Percentiles rank a stretch among this genome's conserved stretches.
These are phyloP conservation scores for Ganaspis sp. DNA, from an alignment of 1,140 invertebrate species.

Conservation along the genomic window DNA sequence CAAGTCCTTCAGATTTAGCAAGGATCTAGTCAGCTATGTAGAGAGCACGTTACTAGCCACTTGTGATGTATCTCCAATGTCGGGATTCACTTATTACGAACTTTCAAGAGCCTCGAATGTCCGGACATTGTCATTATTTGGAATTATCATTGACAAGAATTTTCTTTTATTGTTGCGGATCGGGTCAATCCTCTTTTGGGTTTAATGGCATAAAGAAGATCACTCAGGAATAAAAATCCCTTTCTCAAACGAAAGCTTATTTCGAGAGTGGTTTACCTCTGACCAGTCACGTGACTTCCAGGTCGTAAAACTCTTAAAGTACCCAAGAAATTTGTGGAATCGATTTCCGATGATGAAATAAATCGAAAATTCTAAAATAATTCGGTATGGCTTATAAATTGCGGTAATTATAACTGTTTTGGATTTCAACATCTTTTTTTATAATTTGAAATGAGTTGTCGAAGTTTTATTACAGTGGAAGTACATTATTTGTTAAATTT, in stretches of 20 bases:
- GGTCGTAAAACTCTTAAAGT: constrained; percentile 19
- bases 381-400: too few relatives aligned
- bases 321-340: background rate
- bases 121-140: too few relatives aligned
- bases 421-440: too few relatives aligned
- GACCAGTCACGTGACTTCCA: constrained; percentile 6
- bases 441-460: too few relatives aligned
- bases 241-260: constrained; percentile 20
- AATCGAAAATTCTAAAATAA: too few relatives aligned
- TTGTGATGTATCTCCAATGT: constrained; percentile 1
- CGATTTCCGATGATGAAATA: too few relatives aligned
- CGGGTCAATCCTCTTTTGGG: background rate
- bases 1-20: constrained; percentile 26
- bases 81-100: background rate
- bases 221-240: constrained; percentile 6
- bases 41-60: background rate
- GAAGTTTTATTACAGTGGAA: too few relatives aligned
- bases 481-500: too few relatives aligned
- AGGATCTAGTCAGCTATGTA: constrained; percentile 30
- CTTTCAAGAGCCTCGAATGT: background rate
- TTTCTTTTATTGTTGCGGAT: background rate
- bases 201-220: too few relatives aligned
- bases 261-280: constrained; percentile 23
- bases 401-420: too few relatives aligned
- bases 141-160: too few relatives aligned